Evolutionary conservation across 2,113 vertebrate species (phyloP).

Genomic region (Fregetta grallaria): DNA sequence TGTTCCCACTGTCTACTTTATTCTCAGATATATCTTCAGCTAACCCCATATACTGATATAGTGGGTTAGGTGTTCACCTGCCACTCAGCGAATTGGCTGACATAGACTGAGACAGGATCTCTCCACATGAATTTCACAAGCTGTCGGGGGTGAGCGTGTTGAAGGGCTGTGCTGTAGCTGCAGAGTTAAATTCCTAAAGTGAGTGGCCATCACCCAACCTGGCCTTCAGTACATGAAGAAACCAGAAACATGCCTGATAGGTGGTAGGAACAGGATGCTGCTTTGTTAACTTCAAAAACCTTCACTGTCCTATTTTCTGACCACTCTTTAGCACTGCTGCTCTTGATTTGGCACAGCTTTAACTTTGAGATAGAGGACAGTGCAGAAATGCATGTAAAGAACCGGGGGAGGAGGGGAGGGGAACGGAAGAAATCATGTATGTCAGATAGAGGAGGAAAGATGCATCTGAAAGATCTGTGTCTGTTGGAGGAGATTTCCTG

Average conservation of each 20-base stretch:
- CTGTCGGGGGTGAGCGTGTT: neutral
- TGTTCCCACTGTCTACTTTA: neutral
- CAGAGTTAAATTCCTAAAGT: neutral
- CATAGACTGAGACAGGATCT: neutral
- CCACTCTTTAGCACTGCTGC: slow-evolving; percentile 12
- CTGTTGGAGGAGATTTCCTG: slow-evolving; percentile 5
- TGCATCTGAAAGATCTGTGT: slow-evolving; percentile 4
- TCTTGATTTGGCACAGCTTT: slow-evolving; percentile 28
- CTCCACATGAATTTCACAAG: neutral
- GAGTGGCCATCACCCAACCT: neutral
- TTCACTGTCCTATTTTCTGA: slow-evolving; percentile 58
- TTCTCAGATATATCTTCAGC: neutral
- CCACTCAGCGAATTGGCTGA: neutral
- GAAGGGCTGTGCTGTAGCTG: neutral
- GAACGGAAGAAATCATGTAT: slow-evolving; percentile 1
- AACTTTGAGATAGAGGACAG: slow-evolving; percentile 7
- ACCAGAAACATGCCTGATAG: slow-evolving; percentile 5
- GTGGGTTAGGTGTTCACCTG: neutral
- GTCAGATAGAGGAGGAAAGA: neutral
- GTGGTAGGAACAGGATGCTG: slow-evolving; percentile 22
- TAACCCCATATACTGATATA: neutral
- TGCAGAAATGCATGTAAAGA: slow-evolving; percentile 21
- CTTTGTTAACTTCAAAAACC: slow-evolving; percentile 41
- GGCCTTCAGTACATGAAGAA: neutral
- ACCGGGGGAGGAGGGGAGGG: neutral